Percentiles rank a stretch among this genome's conserved stretches.
Evolutionary conservation across 2,113 vertebrate species (phyloP).

Genomic region (Pitta sordida): DNA sequence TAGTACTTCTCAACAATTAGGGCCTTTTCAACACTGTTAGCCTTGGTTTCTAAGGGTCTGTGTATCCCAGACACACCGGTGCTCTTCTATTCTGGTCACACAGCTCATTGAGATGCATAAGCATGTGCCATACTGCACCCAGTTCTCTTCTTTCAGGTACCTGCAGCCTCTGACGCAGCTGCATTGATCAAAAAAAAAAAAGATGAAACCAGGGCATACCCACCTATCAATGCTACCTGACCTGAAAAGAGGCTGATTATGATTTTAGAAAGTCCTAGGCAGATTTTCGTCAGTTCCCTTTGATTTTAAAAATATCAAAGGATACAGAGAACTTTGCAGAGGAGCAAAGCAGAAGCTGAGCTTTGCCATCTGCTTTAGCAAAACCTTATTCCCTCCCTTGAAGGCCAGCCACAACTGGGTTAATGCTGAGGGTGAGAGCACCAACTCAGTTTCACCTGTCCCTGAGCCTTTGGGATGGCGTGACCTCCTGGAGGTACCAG

Average conservation of each 20-base stretch:
- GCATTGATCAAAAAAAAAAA: background rate
- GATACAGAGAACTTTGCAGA: background rate
- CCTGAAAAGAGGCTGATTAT: background rate
- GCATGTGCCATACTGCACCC: fast-evolving
- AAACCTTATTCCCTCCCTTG: background rate
- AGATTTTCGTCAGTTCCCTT: background rate
- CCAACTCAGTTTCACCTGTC: background rate
- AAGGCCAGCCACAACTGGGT: background rate
- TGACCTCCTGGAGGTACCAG: background rate
- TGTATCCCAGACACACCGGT: fast-evolving
- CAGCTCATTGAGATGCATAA: background rate
- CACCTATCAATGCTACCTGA: background rate
- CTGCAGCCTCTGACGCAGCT: background rate
- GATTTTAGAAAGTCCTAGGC: background rate
- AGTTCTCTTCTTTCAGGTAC: background rate
- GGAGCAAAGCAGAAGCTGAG: background rate
- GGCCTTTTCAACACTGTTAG: background rate
- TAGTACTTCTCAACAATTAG: background rate
- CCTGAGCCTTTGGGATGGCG: background rate
- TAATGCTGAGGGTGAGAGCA: background rate
- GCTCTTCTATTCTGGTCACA: background rate
- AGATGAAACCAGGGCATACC: background rate
- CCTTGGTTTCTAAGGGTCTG: background rate
- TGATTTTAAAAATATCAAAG: background rate
- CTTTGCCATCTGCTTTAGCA: background rate